phyloP scores from a whole-genome alignment of 2,888 invertebrate genomes.

The Eilema caniola region DNA sequence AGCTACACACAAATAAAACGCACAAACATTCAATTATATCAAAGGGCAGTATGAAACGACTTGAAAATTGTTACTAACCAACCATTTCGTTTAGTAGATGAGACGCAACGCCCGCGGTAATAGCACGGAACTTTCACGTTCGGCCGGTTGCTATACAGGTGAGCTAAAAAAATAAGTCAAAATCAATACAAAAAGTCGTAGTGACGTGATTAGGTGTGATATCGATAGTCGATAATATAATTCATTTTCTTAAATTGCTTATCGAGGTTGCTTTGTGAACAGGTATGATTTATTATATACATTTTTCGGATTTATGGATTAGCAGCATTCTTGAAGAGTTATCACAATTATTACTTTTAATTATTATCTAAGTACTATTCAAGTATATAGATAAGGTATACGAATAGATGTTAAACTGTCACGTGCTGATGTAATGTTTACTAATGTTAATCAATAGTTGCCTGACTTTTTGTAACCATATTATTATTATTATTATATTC shows the following conservation, averaged over 20 bases:
- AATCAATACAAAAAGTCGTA: slow-evolving; percentile 73
- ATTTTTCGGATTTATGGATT: slow-evolving; percentile 12
- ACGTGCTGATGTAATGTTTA: not conserved
- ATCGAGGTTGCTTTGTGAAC: not conserved
- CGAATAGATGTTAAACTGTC: not conserved
- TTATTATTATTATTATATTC: too few relatives aligned
- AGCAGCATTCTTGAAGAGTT: slow-evolving; percentile 7
- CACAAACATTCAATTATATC: slow-evolving; percentile 30
- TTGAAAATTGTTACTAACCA: slow-evolving; percentile 45
- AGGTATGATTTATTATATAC: not conserved
- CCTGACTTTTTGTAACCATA: not conserved
- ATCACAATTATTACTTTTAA: slow-evolving; percentile 9
- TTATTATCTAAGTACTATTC: slow-evolving; percentile 2
- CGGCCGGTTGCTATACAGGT: slow-evolving; percentile 60
- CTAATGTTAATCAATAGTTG: not conserved
- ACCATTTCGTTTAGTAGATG: slow-evolving; percentile 36
- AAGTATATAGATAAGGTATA: slow-evolving; percentile 10
- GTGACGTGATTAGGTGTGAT: slow-evolving; percentile 46
- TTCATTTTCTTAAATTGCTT: slow-evolving; percentile 2
- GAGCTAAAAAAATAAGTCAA: slow-evolving; percentile 73
- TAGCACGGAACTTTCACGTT: slow-evolving; percentile 46
- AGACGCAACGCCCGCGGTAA: slow-evolving; percentile 29
- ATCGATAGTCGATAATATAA: slow-evolving; percentile 38
- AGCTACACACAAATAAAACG: slow-evolving; percentile 9
- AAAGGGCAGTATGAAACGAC: slow-evolving; percentile 47